A percentile compares a stretch with the other conserved stretches of the same genome.
phyloP scores from a whole-genome alignment of 2,113 vertebrate species.

The Acrocephalus kingi region DNA sequence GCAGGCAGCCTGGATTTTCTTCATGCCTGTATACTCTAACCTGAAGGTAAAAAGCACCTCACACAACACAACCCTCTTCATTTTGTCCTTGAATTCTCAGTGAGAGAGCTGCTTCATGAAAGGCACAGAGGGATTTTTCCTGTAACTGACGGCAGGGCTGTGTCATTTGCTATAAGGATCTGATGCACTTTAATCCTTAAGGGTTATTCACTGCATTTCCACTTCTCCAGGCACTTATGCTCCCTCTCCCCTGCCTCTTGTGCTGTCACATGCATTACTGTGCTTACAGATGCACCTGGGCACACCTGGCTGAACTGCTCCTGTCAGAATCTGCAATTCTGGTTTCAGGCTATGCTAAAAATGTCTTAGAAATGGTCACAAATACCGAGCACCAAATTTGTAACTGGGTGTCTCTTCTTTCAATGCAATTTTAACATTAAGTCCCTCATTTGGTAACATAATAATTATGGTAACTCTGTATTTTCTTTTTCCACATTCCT shows the following conservation, averaged over 20 bases:
- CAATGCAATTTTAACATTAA: rapidly evolving
- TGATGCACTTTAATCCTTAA: neutral
- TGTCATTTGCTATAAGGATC: neutral
- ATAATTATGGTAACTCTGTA: neutral
- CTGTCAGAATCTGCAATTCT: neutral
- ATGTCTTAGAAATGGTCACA: neutral
- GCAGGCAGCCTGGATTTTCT: neutral
- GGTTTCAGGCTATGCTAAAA: neutral
- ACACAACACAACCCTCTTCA: neutral
- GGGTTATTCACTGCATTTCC: conserved; percentile 1
- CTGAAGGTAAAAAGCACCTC: neutral
- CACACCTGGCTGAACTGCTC: neutral
- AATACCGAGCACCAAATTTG: neutral
- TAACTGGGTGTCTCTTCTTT: neutral
- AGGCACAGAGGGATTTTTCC: neutral
- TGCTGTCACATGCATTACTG: neutral
- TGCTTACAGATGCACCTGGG: neutral
- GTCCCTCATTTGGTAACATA: neutral
- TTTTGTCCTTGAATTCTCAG: neutral
- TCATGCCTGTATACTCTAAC: neutral
- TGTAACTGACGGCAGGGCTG: neutral
- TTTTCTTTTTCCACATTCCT: neutral
- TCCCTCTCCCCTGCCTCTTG: neutral
- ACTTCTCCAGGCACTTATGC: neutral
- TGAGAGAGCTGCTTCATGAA: neutral